Evolutionary conservation across 2,113 vertebrate species (phyloP).

Genomic region (Ondatra zibethicus): DNA sequence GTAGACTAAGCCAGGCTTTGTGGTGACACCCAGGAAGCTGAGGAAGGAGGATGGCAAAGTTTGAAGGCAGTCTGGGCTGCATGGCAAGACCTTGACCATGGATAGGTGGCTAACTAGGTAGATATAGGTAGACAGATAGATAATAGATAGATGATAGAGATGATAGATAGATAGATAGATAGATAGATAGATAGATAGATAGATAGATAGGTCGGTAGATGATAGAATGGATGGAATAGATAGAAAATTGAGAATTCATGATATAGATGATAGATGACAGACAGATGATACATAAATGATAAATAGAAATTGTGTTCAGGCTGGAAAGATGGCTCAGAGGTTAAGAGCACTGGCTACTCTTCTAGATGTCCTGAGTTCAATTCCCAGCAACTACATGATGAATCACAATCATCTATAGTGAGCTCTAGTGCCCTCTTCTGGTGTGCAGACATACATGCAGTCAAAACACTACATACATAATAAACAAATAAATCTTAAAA

Average conservation of each 20-base stretch:
- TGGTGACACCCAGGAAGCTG: background rate
- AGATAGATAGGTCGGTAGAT: background rate
- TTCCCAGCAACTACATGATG: no score
- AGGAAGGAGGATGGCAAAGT: background rate
- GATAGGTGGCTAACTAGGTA: background rate
- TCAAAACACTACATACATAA: no score
- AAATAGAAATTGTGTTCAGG: no score
- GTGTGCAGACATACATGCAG: no score
- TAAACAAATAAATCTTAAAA: no score
- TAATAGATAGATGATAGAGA: background rate
- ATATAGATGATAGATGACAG: background rate
- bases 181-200: background rate
- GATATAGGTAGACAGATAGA: background rate
- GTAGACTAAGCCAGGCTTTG: background rate
- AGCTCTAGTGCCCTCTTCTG: no score
- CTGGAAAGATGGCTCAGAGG: no score
- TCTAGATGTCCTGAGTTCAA: no score
- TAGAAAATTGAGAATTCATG: background rate
- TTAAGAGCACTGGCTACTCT: no score
- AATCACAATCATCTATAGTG: no score
- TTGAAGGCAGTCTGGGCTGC: background rate
- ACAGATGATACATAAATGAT: background rate
- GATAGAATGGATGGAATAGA: background rate
- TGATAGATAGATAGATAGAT: background rate
- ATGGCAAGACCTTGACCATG: background rate